A percentile compares a stretch with the other conserved stretches of the same genome.
These are phyloP conservation scores for Philopedon plagiatum DNA, from an alignment of 2,888 invertebrate species.

Conservation along the genomic window DNA sequence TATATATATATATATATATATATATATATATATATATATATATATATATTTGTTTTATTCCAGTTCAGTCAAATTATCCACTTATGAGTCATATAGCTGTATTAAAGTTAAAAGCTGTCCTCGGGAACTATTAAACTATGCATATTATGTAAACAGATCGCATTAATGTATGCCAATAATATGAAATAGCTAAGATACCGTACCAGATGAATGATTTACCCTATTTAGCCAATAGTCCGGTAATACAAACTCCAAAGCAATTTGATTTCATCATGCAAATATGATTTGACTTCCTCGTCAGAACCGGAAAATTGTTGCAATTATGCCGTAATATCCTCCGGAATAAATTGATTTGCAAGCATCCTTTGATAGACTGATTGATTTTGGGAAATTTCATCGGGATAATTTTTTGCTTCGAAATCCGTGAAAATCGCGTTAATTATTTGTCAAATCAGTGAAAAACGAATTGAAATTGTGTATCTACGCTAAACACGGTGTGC, in stretches of 20 bases:
- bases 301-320: constrained; percentile 32
- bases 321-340: constrained; percentile 1
- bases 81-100: too few relatives aligned
- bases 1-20: too few relatives aligned
- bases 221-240: constrained; percentile 3
- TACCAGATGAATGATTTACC: neutral
- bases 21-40: too few relatives aligned
- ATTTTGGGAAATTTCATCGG: neutral
- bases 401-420: neutral
- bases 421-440: neutral
- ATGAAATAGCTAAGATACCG: neutral
- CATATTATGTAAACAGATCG: neutral
- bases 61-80: too few relatives aligned
- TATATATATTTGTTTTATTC: too few relatives aligned
- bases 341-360: constrained; percentile 16
- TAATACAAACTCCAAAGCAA: neutral
- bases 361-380: constrained; percentile 1
- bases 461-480: too few relatives aligned
- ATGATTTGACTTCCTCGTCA: constrained; percentile 32
- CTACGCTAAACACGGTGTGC: too few relatives aligned
- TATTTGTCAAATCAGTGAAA: too few relatives aligned
- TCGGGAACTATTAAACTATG: neutral
- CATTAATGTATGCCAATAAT: neutral
- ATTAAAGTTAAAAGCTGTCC: too few relatives aligned
- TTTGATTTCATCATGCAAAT: constrained; percentile 30